Conservation (phyloP, 2,113 vertebrate species). For the Puntigrus tetrazona region DNA sequence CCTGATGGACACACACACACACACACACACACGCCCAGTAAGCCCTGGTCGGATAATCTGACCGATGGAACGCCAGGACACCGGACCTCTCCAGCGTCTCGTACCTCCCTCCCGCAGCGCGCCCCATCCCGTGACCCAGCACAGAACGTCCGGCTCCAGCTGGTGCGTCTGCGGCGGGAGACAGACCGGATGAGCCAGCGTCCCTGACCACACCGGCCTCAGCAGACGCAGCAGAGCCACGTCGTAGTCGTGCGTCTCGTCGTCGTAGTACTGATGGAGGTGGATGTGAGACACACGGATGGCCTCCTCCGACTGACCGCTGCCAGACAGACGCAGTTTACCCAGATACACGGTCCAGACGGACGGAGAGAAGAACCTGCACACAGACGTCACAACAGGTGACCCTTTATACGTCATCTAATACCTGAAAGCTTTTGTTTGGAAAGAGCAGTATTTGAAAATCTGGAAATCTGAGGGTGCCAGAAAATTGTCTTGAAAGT, state of each 20-base stretch:
- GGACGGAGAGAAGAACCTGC: conserved; percentile 79
- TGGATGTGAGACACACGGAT: conserved; percentile 82
- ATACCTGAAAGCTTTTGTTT: no score
- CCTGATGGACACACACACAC: conserved; percentile 69
- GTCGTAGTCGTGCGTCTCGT: conserved; percentile 88
- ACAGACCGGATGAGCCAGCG: conserved; percentile 81
- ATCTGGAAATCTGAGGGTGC: no score
- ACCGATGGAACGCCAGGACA: no score
- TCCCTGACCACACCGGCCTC: conserved; percentile 74
- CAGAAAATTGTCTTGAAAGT: no score
- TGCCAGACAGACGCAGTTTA: conserved; percentile 78
- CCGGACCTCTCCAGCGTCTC: no score
- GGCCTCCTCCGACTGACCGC: conserved; percentile 80
- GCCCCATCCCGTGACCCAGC: conserved; percentile 96
- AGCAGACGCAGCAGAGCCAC: conserved; percentile 88
- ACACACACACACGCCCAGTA: no score
- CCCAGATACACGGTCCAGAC: conserved; percentile 89
- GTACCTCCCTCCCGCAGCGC: conserved; percentile 82
- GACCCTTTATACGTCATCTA: no score
- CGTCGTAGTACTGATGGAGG: conserved; percentile 87
- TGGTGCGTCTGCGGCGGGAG: conserved; percentile 84
- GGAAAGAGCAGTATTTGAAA: no score
- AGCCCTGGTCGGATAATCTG: no score
- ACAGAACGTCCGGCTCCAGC: conserved; percentile 83
- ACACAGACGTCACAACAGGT: not conserved